Percentiles rank a stretch among this genome's conserved stretches.
Evolutionary conservation across 53 echinoderm and acorn worm genomes (phyloP).

Genomic region (Zoroaster sp.): DNA sequence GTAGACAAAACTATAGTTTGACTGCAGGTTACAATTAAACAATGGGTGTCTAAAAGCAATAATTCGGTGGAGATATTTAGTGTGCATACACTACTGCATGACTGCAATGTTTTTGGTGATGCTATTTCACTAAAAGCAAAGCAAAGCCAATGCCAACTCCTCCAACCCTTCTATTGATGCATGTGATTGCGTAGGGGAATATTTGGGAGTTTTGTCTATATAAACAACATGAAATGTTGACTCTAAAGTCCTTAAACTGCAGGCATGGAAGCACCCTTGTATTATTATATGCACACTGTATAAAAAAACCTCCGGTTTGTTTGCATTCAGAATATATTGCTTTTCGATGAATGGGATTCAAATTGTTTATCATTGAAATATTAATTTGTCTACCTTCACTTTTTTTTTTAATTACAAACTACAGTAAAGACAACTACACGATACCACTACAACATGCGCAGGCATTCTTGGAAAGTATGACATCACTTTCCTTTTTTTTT

Average conservation of each 20-base stretch:
- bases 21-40: background rate
- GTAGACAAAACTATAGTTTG: background rate
- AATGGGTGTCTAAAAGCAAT: background rate
- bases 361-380: background rate
- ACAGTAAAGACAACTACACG: background rate
- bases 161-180: background rate
- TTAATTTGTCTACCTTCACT: background rate
- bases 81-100: background rate
- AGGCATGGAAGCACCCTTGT: background rate
- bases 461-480: background rate
- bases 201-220: background rate
- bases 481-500: background rate
- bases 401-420: background rate
- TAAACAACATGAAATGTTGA: background rate
- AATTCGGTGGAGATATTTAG: background rate
- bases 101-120: background rate
- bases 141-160: background rate
- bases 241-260: background rate
- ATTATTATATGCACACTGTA: background rate
- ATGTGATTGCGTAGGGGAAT: background rate
- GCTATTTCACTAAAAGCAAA: background rate
- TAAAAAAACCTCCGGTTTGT: background rate
- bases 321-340: constrained; percentile 13
- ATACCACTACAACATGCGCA: background rate
- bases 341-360: background rate